These are phyloP conservation scores for Rhodinocichla rosea DNA, from an alignment of 2,113 vertebrate species.

Conservation along the genomic window DNA sequence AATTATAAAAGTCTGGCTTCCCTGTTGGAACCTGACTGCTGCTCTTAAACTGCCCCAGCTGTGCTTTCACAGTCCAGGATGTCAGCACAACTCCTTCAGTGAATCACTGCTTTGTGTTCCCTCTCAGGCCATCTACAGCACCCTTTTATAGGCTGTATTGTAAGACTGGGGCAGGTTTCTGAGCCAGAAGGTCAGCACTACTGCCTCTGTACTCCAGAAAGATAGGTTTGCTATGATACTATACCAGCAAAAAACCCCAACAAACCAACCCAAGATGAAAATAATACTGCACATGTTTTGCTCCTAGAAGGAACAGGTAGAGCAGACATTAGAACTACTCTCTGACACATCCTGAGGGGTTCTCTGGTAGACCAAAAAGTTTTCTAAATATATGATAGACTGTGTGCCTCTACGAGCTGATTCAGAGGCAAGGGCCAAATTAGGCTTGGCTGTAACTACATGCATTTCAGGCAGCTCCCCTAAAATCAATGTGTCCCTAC, in stretches of 20 bases:
- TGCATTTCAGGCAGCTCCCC: neutral
- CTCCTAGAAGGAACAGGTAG: neutral
- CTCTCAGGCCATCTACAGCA: neutral
- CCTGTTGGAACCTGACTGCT: conserved; percentile 52
- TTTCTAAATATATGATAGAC: neutral
- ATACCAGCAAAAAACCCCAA: neutral
- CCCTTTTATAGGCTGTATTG: conserved; percentile 12
- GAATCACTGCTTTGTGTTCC: conserved; percentile 62
- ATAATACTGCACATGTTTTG: neutral
- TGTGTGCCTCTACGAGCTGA: neutral
- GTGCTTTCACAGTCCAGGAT: conserved; percentile 63
- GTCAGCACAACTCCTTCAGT: conserved; percentile 41
- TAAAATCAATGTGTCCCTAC: neutral
- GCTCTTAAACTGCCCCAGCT: conserved; percentile 69
- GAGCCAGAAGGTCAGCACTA: neutral
- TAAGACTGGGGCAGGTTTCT: neutral
- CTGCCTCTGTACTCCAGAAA: neutral
- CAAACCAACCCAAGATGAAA: neutral
- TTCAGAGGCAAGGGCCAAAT: neutral
- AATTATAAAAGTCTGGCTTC: conserved; percentile 59
- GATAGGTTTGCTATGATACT: neutral
- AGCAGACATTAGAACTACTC: neutral
- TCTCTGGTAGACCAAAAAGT: neutral
- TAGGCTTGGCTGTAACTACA: neutral
- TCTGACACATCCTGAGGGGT: neutral